Evolutionary conservation across 1,140 invertebrate genomes (phyloP).

Genomic region (Diplogasteroides magnus): DNA sequence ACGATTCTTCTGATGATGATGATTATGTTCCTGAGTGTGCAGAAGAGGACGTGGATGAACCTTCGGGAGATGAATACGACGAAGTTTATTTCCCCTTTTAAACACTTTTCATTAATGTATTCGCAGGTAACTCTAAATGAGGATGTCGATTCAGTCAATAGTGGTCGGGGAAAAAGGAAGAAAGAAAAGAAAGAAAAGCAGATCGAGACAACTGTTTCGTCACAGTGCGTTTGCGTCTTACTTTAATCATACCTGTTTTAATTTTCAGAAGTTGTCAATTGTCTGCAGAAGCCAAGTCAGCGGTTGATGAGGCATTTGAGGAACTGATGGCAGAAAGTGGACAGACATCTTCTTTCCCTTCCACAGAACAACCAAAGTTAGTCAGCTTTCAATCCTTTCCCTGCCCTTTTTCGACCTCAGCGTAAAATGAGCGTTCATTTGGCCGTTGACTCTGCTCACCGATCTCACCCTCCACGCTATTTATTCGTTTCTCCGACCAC

Average conservation of each 20-base stretch:
- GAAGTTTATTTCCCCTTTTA: neutral
- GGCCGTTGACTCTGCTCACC: too few relatives aligned
- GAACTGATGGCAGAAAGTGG: too few relatives aligned
- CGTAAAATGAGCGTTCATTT: too few relatives aligned
- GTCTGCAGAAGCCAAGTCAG: too few relatives aligned
- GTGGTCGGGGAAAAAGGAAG: neutral
- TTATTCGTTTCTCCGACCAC: too few relatives aligned
- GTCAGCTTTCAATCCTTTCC: too few relatives aligned
- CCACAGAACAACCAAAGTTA: too few relatives aligned
- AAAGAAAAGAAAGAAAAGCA: neutral
- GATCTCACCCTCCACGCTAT: too few relatives aligned
- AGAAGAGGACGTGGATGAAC: constrained; percentile 10
- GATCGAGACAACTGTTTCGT: too few relatives aligned
- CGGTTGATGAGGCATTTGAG: too few relatives aligned
- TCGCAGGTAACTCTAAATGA: neutral
- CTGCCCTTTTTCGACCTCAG: too few relatives aligned
- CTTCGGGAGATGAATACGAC: constrained; percentile 9
- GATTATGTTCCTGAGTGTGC: constrained; percentile 15
- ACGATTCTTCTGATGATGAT: constrained; percentile 18
- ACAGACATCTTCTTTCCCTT: too few relatives aligned
- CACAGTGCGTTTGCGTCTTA: neutral
- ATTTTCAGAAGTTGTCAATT: neutral
- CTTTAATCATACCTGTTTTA: neutral
- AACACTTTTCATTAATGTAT: neutral
- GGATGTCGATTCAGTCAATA: constrained; percentile 2